A percentile compares a stretch with the other conserved stretches of the same genome.
phyloP scores from a whole-genome alignment of 1,140 invertebrate species.

The Agrypnia vestita region DNA sequence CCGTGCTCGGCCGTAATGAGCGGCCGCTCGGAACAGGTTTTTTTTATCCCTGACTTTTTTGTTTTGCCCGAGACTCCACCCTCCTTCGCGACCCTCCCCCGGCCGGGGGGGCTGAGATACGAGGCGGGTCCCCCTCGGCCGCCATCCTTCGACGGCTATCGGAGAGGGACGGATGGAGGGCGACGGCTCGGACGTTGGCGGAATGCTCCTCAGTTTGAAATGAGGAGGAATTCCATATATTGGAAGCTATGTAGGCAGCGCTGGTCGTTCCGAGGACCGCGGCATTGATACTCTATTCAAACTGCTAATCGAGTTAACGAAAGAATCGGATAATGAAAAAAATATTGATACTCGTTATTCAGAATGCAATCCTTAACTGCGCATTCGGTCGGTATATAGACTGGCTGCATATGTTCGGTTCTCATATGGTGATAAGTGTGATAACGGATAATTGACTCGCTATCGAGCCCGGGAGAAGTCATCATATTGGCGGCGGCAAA shows the following conservation, averaged over 20 bases:
- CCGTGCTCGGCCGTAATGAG: constrained; percentile 47
- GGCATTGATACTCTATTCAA: neutral
- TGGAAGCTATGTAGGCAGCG: neutral
- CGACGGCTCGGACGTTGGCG: constrained; percentile 27
- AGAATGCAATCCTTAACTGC: too few species aligned
- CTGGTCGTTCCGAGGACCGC: neutral
- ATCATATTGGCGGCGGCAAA: too few species aligned
- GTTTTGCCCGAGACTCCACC: constrained; percentile 53
- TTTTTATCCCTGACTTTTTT: constrained; percentile 53
- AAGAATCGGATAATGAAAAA: neutral
- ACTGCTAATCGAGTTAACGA: neutral
- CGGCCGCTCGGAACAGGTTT: constrained; percentile 51
- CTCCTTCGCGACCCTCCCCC: constrained; percentile 47
- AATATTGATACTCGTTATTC: neutral
- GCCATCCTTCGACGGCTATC: constrained; percentile 2
- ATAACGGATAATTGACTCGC: too few species aligned
- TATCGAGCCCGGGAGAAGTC: too few species aligned
- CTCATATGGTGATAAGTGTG: too few species aligned
- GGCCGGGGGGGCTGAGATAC: constrained; percentile 21
- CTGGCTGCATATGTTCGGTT: too few species aligned
- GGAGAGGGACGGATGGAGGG: constrained; percentile 45
- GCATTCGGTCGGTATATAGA: too few species aligned
- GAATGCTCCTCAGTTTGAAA: constrained; percentile 20
- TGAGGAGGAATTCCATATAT: constrained; percentile 36
- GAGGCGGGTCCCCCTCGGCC: constrained; percentile 22